These are phyloP conservation scores for Apodemus agrarius DNA, from an alignment of 2,797 vertebrate species.

Conservation along the genomic window DNA sequence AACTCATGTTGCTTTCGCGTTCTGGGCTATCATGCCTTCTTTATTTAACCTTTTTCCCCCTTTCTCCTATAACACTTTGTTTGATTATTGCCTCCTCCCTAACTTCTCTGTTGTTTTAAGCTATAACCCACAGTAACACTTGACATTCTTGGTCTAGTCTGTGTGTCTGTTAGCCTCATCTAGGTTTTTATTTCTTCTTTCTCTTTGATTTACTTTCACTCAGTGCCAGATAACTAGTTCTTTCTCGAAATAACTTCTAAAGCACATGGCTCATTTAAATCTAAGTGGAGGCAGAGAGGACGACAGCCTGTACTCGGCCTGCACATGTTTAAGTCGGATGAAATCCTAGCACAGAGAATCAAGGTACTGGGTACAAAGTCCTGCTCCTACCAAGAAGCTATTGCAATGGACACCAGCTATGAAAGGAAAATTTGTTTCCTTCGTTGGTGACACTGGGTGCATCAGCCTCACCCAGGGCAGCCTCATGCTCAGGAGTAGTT, in stretches of 20 bases:
- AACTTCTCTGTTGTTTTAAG: background rate
- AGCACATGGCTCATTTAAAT: slow-evolving; percentile 8
- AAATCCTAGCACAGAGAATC: background rate
- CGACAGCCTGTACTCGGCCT: background rate
- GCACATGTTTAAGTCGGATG: background rate
- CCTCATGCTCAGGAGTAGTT: background rate
- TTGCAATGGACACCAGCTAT: background rate
- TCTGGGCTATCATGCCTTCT: background rate
- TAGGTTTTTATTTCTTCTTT: background rate
- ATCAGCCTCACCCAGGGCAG: background rate
- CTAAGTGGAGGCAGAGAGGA: background rate
- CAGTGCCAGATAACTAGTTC: background rate
- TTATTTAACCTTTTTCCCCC: background rate
- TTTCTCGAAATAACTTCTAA: slow-evolving; percentile 7
- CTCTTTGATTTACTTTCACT: background rate
- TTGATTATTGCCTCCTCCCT: background rate
- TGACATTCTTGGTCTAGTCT: background rate
- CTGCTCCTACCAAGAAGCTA: background rate
- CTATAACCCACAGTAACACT: background rate
- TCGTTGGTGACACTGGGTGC: background rate
- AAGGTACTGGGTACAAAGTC: background rate
- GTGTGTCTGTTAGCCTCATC: background rate
- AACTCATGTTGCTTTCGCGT: background rate
- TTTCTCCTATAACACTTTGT: background rate
- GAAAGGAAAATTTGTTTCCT: background rate